These are phyloP conservation scores for Ganaspis brasiliensis DNA, from an alignment of 2,888 invertebrate genomes.

Conservation along the genomic window DNA sequence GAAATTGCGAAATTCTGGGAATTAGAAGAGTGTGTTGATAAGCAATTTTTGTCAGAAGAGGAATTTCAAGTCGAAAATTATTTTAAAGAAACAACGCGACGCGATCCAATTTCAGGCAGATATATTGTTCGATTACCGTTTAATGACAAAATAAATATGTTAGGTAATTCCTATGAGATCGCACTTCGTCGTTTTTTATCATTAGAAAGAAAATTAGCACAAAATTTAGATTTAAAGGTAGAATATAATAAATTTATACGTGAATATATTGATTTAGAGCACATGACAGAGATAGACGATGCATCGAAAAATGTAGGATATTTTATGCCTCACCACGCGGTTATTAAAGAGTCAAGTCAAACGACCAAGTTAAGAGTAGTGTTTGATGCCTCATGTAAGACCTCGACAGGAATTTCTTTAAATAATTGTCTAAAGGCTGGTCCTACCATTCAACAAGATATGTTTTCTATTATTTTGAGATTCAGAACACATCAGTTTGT, in stretches of 20 bases:
- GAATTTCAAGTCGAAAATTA: no score
- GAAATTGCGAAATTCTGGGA: neutral
- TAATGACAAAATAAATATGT: no score
- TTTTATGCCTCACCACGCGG: slow-evolving; percentile 41
- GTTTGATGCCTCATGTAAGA: slow-evolving; percentile 44
- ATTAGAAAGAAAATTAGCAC: no score
- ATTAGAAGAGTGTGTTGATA: neutral
- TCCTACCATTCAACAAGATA: slow-evolving; percentile 40
- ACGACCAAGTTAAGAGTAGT: slow-evolving; percentile 38
- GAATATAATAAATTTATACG: neutral
- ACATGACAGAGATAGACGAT: neutral
- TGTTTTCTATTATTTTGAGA: slow-evolving; percentile 35
- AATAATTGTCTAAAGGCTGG: slow-evolving; percentile 51
- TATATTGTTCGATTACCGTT: no score
- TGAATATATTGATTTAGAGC: neutral
- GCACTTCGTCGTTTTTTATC: no score
- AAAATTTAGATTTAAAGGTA: neutral
- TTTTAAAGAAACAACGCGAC: no score
- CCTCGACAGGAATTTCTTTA: slow-evolving; percentile 43
- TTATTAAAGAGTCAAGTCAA: neutral
- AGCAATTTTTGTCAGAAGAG: neutral
- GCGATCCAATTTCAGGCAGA: no score
- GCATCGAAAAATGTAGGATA: slow-evolving; percentile 34
- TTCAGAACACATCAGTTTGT: slow-evolving; percentile 36
- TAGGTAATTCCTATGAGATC: no score